phyloP scores from a whole-genome alignment of 2,888 invertebrate species.

The Drosophila cognata region DNA sequence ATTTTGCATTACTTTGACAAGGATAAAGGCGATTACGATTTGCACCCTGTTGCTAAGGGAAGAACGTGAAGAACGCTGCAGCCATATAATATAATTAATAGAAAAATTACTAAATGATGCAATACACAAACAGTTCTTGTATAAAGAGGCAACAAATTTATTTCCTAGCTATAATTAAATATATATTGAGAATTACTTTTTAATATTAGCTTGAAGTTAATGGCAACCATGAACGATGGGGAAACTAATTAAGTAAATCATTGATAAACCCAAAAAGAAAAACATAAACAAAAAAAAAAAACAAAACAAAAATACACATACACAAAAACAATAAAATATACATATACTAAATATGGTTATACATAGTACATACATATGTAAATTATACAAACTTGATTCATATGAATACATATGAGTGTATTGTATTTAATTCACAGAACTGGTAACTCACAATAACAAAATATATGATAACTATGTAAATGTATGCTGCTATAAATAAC shows the following conservation, averaged over 20 bases:
- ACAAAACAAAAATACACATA: conserved; percentile 30
- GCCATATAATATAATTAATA: conserved; percentile 26
- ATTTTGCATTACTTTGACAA: conserved; percentile 24
- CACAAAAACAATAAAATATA: conserved; percentile 47
- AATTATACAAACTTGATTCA: conserved; percentile 52
- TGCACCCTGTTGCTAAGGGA: conserved; percentile 32
- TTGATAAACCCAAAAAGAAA: conserved; percentile 32
- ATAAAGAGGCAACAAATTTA: conserved; percentile 69
- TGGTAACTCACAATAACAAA: conserved; percentile 67
- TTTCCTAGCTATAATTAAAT: conserved; percentile 74
- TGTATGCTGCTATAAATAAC: conserved; percentile 72
- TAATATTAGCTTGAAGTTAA: conserved; percentile 73
- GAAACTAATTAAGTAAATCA: conserved; percentile 47
- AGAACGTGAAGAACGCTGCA: conserved; percentile 20
- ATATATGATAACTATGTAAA: conserved; percentile 51
- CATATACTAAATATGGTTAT: conserved; percentile 35
- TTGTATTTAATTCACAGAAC: conserved; percentile 74
- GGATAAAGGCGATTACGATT: conserved; percentile 9
- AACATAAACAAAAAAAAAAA: conserved; percentile 40
- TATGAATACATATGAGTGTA: conserved; percentile 43
- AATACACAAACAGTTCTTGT: conserved; percentile 66
- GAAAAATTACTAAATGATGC: conserved; percentile 26
- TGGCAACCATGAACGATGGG: conserved; percentile 35
- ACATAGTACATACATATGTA: conserved; percentile 48
- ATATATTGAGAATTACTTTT: conserved; percentile 75